A percentile compares a stretch with the other conserved stretches of the same genome.
phyloP scores from a whole-genome alignment of 1,140 invertebrate species.

The Dendroctonus valens region DNA sequence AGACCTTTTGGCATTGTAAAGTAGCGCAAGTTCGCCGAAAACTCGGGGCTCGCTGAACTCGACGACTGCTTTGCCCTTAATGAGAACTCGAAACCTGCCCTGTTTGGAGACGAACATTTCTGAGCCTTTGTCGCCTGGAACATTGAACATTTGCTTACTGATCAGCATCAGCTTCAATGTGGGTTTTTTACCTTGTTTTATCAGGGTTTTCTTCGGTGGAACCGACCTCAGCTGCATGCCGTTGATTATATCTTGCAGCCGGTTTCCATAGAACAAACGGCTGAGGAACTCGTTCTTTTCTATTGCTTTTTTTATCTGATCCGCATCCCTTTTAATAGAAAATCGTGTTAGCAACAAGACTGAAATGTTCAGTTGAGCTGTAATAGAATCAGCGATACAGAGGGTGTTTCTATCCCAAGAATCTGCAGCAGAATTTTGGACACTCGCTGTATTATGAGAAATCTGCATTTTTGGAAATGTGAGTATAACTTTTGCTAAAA shows the following conservation, averaged over 20 bases:
- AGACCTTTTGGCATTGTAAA: conserved; percentile 41
- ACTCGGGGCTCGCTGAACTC: conserved; percentile 37
- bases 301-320: conserved; percentile 40
- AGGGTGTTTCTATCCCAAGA: background rate
- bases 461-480: too few relatives aligned
- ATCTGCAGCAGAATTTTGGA: too few relatives aligned
- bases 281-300: conserved; percentile 41
- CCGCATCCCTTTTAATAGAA: conserved; percentile 32
- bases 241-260: conserved; percentile 37
- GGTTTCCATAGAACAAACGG: conserved; percentile 37
- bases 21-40: conserved; percentile 42
- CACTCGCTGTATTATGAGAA: too few relatives aligned
- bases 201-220: conserved; percentile 34
- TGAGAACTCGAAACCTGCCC: conserved; percentile 33
- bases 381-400: too few relatives aligned
- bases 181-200: conserved; percentile 38
- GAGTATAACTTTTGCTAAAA: too few relatives aligned
- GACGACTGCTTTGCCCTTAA: conserved; percentile 36
- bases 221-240: conserved; percentile 39
- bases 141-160: too few relatives aligned
- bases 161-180: too few relatives aligned
- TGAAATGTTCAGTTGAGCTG: background rate
- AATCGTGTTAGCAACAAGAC: background rate
- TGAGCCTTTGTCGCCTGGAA: conserved; percentile 36
- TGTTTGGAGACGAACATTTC: conserved; percentile 42